Evolutionary conservation across 2,888 invertebrate genomes (phyloP).

Genomic region (Eilema griseolum): DNA sequence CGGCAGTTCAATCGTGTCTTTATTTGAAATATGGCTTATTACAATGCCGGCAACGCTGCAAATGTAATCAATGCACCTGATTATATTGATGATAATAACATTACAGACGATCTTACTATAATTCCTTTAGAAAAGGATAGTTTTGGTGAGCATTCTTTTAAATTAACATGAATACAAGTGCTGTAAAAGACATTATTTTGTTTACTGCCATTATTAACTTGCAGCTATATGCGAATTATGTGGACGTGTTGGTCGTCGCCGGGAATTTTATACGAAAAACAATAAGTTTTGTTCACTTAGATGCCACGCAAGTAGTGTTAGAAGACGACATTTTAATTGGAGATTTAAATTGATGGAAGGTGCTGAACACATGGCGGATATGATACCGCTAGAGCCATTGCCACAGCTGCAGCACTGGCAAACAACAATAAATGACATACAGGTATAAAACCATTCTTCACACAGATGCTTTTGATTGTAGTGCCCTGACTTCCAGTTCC

Average conservation of each 20-base stretch:
- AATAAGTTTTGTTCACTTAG: slow-evolving; percentile 78
- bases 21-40: slow-evolving; percentile 76
- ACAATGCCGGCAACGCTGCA: slow-evolving; percentile 67
- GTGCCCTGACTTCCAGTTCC: background rate
- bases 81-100: slow-evolving; percentile 66
- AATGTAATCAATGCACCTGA: slow-evolving; percentile 59
- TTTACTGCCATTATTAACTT: slow-evolving; percentile 31
- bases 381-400: slow-evolving; percentile 82
- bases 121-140: slow-evolving; percentile 96
- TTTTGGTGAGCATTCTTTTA: slow-evolving; percentile 89
- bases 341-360: slow-evolving; percentile 82
- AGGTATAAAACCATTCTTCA: slow-evolving; percentile 56
- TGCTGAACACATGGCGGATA: slow-evolving; percentile 81
- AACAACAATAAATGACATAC: slow-evolving; percentile 72
- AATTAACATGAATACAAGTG: background rate
- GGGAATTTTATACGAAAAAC: slow-evolving; percentile 76
- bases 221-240: slow-evolving; percentile 82
- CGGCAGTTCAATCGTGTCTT: slow-evolving; percentile 58
- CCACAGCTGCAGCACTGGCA: slow-evolving; percentile 84
- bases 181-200: slow-evolving; percentile 7
- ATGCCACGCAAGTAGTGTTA: slow-evolving; percentile 70
- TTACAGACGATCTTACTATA: slow-evolving; percentile 90
- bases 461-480: background rate
- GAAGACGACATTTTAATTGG: slow-evolving; percentile 73
- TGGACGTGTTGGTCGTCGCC: slow-evolving; percentile 77